Percentiles rank a stretch among this genome's conserved stretches.
Conservation (phyloP, 2,113 vertebrate species). For the Elephantulus edwardii region DNA sequence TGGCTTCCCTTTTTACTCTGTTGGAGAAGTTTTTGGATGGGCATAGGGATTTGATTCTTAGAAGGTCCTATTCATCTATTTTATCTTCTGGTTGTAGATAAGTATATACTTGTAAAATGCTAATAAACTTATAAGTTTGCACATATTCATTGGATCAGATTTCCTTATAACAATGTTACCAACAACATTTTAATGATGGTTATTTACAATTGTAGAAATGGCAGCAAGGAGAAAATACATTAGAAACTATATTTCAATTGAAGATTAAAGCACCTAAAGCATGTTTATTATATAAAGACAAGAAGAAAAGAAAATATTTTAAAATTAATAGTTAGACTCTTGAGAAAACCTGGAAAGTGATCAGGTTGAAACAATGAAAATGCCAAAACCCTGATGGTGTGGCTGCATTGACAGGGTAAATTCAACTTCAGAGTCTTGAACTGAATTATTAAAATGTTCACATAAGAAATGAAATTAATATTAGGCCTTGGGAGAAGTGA, state of each 20-base stretch:
- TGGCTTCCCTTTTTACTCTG: too few relatives aligned
- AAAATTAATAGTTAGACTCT: not conserved
- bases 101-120: not conserved
- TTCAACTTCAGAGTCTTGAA: not conserved
- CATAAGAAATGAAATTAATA: not conserved
- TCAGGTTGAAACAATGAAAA: not conserved
- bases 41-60: too few relatives aligned
- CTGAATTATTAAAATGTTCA: not conserved
- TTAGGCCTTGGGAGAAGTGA: not conserved
- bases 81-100: too few relatives aligned
- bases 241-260: not conserved
- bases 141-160: not conserved
- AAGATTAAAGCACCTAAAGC: not conserved
- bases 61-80: too few relatives aligned
- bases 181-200: not conserved
- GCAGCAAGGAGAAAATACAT: not conserved
- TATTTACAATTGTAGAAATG: not conserved
- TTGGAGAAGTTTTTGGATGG: too few relatives aligned
- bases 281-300: not conserved
- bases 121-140: not conserved
- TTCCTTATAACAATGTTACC: not conserved
- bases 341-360: not conserved
- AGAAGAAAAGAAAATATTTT: not conserved
- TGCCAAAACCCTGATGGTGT: not conserved
- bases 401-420: accelerated